These are phyloP conservation scores for Xylocampa areola DNA, from an alignment of 2,888 invertebrate species.

Conservation along the genomic window DNA sequence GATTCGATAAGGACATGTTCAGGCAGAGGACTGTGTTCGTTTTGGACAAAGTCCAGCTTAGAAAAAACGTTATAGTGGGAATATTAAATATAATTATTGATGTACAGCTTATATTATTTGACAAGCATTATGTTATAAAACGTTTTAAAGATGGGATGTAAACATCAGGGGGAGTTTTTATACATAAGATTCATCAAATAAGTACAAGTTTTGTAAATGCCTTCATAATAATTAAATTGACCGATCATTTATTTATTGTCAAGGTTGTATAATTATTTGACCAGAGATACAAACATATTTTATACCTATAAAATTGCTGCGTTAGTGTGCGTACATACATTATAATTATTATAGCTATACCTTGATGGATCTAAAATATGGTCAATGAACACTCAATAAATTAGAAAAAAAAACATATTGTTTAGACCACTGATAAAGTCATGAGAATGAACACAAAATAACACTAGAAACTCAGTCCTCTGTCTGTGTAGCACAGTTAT, in stretches of 20 bases:
- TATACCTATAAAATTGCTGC: not conserved
- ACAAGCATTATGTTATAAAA: slow-evolving; percentile 8
- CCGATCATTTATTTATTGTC: slow-evolving; percentile 9
- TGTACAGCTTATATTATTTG: slow-evolving; percentile 11
- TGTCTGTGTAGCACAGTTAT: slow-evolving; percentile 66
- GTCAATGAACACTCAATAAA: slow-evolving; percentile 13
- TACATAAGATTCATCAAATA: slow-evolving; percentile 18
- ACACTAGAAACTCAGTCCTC: slow-evolving; percentile 62
- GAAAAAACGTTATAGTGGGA: not conserved
- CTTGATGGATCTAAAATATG: not conserved
- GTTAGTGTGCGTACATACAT: slow-evolving; percentile 3
- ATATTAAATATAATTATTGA: not conserved
- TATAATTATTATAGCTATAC: slow-evolving; percentile 1
- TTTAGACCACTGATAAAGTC: slow-evolving; percentile 10
- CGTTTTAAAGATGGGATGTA: not conserved
- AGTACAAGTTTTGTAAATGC: not conserved
- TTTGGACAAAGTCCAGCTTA: slow-evolving; percentile 38
- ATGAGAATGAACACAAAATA: slow-evolving; percentile 25
- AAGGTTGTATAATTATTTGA: not conserved
- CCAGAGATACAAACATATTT: not conserved
- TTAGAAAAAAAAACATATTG: slow-evolving; percentile 14
- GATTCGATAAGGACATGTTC: slow-evolving; percentile 46
- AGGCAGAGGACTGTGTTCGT: slow-evolving; percentile 64
- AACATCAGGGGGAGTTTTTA: not conserved
- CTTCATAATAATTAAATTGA: slow-evolving; percentile 4